phyloP scores from a whole-genome alignment of 2,888 invertebrate species.

The Acrobasis suavella region DNA sequence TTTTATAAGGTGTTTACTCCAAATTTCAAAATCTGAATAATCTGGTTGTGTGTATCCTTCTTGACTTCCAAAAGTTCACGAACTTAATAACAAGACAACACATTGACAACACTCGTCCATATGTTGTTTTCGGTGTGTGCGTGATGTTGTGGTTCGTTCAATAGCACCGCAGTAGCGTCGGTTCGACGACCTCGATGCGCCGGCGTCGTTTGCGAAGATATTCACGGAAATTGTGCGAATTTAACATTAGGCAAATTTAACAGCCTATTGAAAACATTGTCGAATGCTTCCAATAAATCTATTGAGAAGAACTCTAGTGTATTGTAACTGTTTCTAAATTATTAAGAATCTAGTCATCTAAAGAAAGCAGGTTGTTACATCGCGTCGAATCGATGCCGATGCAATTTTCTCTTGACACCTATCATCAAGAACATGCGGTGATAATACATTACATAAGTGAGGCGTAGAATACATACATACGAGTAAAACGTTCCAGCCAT shows the following conservation, averaged over 20 bases:
- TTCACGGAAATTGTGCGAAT: constrained; percentile 52
- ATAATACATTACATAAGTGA: constrained; percentile 17
- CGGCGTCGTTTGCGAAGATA: constrained; percentile 66
- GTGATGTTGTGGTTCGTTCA: constrained; percentile 71
- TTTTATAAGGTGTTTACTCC: not conserved
- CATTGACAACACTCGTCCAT: constrained; percentile 30
- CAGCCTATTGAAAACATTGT: not conserved
- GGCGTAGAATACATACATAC: constrained; percentile 16
- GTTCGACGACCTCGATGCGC: constrained; percentile 72
- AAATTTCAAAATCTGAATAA: not conserved
- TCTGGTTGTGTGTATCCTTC: constrained; percentile 28
- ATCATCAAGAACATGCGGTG: constrained; percentile 12
- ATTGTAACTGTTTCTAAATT: not conserved
- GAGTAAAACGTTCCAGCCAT: constrained; percentile 16
- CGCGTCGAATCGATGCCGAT: not conserved
- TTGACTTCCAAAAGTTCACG: constrained; percentile 34
- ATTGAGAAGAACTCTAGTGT: not conserved
- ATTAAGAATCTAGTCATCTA: not conserved
- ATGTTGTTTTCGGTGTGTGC: constrained; percentile 42
- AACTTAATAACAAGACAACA: constrained; percentile 33
- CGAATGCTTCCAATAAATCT: constrained; percentile 1
- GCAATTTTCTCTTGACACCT: not conserved
- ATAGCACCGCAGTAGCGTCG: constrained; percentile 67
- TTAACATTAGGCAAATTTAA: constrained; percentile 29
- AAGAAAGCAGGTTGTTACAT: constrained; percentile 1